These are phyloP conservation scores for Enteromius radiatus DNA, from an alignment of 2,797 vertebrate species.

Conservation along the genomic window DNA sequence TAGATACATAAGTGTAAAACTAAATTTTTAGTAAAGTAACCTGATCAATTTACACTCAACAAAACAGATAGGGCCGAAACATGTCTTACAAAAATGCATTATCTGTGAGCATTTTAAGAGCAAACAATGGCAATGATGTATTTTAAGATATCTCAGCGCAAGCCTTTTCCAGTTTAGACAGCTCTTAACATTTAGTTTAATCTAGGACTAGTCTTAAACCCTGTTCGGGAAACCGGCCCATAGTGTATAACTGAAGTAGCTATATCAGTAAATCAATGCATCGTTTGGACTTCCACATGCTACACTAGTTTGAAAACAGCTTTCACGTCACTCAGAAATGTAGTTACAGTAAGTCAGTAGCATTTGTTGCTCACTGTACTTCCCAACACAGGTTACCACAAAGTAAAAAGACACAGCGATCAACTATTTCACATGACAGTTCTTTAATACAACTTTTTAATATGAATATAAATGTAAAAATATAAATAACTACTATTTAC, in stretches of 20 bases:
- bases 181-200: too few relatives aligned
- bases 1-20: not conserved
- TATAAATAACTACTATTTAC: constrained; percentile 73
- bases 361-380: not conserved
- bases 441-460: constrained; percentile 66
- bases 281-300: not conserved
- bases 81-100: too few relatives aligned
- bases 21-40: not conserved
- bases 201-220: too few relatives aligned
- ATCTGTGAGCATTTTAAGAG: too few relatives aligned
- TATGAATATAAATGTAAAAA: constrained; percentile 73
- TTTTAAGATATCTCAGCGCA: too few relatives aligned
- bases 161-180: too few relatives aligned
- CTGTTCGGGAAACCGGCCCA: too few relatives aligned
- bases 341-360: not conserved
- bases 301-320: not conserved
- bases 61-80: too few relatives aligned
- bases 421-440: constrained; percentile 33
- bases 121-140: too few relatives aligned
- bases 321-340: too few relatives aligned
- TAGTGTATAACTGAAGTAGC: not conserved
- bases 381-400: not conserved
- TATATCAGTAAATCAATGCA: not conserved
- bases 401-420: constrained; percentile 16
- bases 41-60: not conserved